These are phyloP conservation scores for Champsocephalus gunnari DNA, from an alignment of 2,797 vertebrate species.

Conservation along the genomic window DNA sequence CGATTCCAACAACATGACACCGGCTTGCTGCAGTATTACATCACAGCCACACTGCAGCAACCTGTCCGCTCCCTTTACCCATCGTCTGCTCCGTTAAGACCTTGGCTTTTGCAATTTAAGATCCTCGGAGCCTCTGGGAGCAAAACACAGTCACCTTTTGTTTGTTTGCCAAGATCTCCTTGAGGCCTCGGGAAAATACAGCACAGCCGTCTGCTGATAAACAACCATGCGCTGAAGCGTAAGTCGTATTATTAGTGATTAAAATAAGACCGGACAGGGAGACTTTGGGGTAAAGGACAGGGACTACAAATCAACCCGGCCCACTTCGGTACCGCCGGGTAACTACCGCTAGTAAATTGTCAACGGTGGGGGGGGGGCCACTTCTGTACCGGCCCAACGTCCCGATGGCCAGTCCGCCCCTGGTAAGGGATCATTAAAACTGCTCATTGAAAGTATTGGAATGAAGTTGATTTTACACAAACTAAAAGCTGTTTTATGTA, in stretches of 20 bases:
- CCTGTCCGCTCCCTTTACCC: slow-evolving; percentile 19
- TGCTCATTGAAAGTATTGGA: not conserved
- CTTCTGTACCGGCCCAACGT: too few relatives aligned
- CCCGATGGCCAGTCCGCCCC: too few relatives aligned
- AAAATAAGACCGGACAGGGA: not conserved
- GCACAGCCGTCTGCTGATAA: slow-evolving; percentile 25
- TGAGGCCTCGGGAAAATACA: slow-evolving; percentile 40
- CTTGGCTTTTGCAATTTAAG: slow-evolving; percentile 40
- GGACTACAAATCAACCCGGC: too few relatives aligned
- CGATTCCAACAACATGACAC: slow-evolving; percentile 26
- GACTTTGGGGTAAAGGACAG: not conserved
- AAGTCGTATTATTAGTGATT: slow-evolving; percentile 4
- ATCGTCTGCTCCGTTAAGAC: slow-evolving; percentile 13
- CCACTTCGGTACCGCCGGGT: too few relatives aligned
- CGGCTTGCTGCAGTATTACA: slow-evolving; percentile 59
- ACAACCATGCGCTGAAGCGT: slow-evolving; percentile 56
- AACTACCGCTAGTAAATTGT: too few relatives aligned
- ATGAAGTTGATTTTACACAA: slow-evolving; percentile 9
- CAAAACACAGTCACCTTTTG: not conserved
- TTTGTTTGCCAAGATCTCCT: slow-evolving; percentile 16
- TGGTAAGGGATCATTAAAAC: slow-evolving; percentile 1
- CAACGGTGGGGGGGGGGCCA: too few relatives aligned
- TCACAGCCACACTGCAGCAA: slow-evolving; percentile 46
- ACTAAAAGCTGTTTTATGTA: slow-evolving; percentile 23
- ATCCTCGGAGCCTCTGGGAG: slow-evolving; percentile 27